Conservation (phyloP, 2,888 invertebrate species). For the Pseudoips prasinana region DNA sequence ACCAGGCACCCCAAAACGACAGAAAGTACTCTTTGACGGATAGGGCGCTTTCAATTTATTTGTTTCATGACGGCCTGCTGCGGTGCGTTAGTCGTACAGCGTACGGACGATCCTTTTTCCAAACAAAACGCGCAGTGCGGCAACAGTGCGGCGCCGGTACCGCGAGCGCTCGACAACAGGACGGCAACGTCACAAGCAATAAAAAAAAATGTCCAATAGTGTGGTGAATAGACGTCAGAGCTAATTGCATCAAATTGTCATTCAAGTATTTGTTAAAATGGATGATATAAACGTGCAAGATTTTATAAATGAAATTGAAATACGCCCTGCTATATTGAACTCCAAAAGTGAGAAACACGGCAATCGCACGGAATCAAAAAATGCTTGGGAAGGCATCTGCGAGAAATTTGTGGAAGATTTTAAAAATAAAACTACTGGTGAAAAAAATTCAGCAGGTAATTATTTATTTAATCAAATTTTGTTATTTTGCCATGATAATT, state of each 20-base stretch:
- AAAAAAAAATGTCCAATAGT: conserved; percentile 2
- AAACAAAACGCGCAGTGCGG: conserved; percentile 9
- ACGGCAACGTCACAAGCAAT: conserved; percentile 2
- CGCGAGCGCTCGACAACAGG: conserved; percentile 9
- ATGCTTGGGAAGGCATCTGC: conserved; percentile 5
- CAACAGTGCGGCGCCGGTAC: conserved; percentile 12
- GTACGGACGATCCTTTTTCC: conserved; percentile 13
- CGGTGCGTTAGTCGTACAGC: conserved; percentile 14
- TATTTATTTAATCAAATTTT: conserved; percentile 8
- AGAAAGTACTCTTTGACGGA: too few species aligned
- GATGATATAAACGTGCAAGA: conserved; percentile 9
- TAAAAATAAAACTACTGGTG: conserved; percentile 9
- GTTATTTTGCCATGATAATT: conserved; percentile 9
- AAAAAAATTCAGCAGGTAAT: conserved; percentile 11
- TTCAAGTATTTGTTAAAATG: conserved; percentile 6
- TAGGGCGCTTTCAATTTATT: conserved; percentile 7
- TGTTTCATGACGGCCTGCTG: conserved; percentile 2
- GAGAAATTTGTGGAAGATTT: conserved; percentile 8
- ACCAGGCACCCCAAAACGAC: too few species aligned
- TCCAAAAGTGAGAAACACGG: conserved; percentile 14
- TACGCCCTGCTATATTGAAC: conserved; percentile 10
- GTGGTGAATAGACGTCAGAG: conserved; percentile 4
- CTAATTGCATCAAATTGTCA: conserved; percentile 1
- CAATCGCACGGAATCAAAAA: conserved; percentile 14
- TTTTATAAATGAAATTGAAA: conserved; percentile 12